Evolutionary conservation across 2,113 vertebrate species (phyloP).

Genomic region (Pristiophorus japonicus): DNA sequence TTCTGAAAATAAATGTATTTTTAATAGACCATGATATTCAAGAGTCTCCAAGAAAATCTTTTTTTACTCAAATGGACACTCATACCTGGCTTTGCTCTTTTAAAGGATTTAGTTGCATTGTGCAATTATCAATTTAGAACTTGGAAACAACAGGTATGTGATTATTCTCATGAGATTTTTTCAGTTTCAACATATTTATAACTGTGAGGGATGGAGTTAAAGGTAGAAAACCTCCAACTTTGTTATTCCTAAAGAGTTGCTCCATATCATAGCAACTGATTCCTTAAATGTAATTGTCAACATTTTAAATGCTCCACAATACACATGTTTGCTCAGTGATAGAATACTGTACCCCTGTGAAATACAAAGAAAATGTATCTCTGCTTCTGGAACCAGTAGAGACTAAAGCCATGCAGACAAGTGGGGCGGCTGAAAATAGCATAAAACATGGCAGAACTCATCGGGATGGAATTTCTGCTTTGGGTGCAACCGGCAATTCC

Average conservation of each 20-base stretch:
- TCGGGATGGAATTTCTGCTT: background rate
- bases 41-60: background rate
- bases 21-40: background rate
- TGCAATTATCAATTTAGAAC: background rate
- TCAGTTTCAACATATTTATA: background rate
- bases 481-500: background rate
- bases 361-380: background rate
- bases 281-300: background rate
- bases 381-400: background rate
- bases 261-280: background rate
- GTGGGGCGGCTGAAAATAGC: background rate
- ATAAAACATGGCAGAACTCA: background rate
- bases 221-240: background rate
- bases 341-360: background rate
- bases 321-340: background rate
- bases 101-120: background rate
- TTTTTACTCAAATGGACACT: background rate
- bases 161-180: background rate
- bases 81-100: background rate
- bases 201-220: background rate
- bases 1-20: slow-evolving; percentile 5
- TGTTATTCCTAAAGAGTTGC: background rate
- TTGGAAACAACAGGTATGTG: background rate
- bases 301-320: background rate
- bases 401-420: background rate